phyloP scores from a whole-genome alignment of 2,888 invertebrate genomes.

The Tromatobia lineatoria region DNA sequence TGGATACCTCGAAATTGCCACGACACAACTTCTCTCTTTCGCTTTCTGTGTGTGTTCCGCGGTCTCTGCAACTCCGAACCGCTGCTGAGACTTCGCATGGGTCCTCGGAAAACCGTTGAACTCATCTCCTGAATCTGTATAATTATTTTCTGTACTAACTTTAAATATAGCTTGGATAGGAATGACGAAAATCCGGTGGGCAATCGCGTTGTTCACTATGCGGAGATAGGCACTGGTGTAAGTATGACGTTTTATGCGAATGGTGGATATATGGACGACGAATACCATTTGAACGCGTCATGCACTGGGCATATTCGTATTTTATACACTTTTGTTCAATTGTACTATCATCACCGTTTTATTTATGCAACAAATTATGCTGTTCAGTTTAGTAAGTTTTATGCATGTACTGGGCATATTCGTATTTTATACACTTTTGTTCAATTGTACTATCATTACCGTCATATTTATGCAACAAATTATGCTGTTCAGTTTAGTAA shows the following conservation, averaged over 20 bases:
- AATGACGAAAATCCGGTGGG: slow-evolving; percentile 35
- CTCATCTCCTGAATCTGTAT: slow-evolving; percentile 67
- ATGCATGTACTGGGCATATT: too few relatives aligned
- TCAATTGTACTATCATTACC: neutral
- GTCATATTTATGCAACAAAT: neutral
- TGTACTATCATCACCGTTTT: neutral
- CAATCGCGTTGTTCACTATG: slow-evolving; percentile 5
- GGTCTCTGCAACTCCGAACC: neutral
- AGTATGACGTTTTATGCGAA: neutral
- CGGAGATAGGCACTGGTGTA: neutral
- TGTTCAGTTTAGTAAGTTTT: too few relatives aligned
- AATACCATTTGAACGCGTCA: neutral
- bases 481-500: too few relatives aligned
- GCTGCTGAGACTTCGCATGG: slow-evolving; percentile 6
- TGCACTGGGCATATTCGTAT: neutral
- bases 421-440: neutral
- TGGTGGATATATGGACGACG: neutral
- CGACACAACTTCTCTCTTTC: slow-evolving; percentile 64
- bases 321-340: neutral
- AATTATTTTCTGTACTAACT: slow-evolving; percentile 67
- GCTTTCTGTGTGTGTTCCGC: slow-evolving; percentile 28
- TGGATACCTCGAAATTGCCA: slow-evolving; percentile 69
- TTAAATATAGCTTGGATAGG: slow-evolving; percentile 42
- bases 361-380: neutral
- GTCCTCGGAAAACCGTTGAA: slow-evolving; percentile 53